Evolutionary conservation across 2,888 invertebrate species (phyloP).

Genomic region (Lathronympha strigana): DNA sequence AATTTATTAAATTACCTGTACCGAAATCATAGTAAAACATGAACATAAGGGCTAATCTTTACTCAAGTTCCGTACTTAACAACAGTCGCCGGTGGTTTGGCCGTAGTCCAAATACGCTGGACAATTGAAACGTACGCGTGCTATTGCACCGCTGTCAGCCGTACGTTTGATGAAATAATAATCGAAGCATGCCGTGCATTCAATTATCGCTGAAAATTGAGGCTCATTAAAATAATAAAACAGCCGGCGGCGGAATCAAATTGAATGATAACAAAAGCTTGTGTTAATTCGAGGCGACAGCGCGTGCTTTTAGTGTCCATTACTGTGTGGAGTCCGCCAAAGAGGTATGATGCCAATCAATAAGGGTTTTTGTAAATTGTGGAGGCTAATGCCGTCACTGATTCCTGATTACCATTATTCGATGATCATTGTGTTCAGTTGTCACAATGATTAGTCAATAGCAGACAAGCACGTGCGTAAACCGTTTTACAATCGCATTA

Average conservation of each 20-base stretch:
- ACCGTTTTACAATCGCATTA: no score
- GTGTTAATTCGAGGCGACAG: constrained; percentile 74
- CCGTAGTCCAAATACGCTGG: constrained; percentile 34
- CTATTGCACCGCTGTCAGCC: constrained; percentile 44
- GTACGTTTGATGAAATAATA: constrained; percentile 72
- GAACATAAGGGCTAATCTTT: constrained; percentile 10
- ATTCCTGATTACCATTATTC: background rate
- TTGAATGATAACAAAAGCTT: constrained; percentile 83
- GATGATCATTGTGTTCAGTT: background rate
- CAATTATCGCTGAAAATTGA: constrained; percentile 82
- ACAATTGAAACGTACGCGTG: constrained; percentile 33
- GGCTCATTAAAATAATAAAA: constrained; percentile 84
- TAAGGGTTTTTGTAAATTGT: background rate
- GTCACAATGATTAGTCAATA: background rate
- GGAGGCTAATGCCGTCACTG: background rate
- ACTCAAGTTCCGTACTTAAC: constrained; percentile 10
- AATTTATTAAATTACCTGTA: background rate
- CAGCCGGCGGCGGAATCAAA: constrained; percentile 75
- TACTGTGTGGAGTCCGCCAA: constrained; percentile 31
- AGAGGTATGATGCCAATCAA: constrained; percentile 20
- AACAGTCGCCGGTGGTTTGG: constrained; percentile 23
- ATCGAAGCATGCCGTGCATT: constrained; percentile 75
- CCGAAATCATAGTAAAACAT: background rate
- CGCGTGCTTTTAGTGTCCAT: constrained; percentile 47
- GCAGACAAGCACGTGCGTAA: no score